Base-by-base conservation (phyloP, 2,888 invertebrate genomes). In the Chelonus formosanus region DNA sequence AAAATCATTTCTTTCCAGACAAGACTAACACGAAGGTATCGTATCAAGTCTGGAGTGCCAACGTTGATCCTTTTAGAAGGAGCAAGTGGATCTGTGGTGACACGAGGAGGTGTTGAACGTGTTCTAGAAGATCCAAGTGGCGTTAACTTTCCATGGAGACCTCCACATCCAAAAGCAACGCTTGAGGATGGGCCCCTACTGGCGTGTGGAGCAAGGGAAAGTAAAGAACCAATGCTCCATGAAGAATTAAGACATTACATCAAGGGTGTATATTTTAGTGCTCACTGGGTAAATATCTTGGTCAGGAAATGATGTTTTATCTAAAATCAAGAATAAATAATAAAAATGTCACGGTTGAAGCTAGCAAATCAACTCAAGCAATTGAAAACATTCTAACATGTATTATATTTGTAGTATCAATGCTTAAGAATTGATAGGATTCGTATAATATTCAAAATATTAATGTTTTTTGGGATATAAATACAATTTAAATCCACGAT, bases 221-320 rank as follows among this genome's bases (percentile, higher is more conserved):
- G 80, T 74, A 84, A 83, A 71, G 83, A 84, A 59, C 83, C 79
- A 40, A 86, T 85, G 76, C 79, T 86, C 31, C 90, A 89, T 76
- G 87, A 87, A 31, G 88, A 90, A 68, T 81, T 91, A 31, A 88
- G 90, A 0, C 86, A 86, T 74, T 89, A 89, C 73, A 87, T 92
- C 62, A 90, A 90, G 76, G 94, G 92, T 48, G 89, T 95, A 76
- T 94, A 94, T 81, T 95, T 95, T 83, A 93, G 94, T 66, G 95
- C 95, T 31, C 92, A 94, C 82, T 95, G 95, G 95, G 95, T 95
- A 85, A 86, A 88, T 83, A 67, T 67, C 6, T 40, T 40, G 40
- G 6, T 40, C 40, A 40, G 40, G 40, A 40, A 40, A 40, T 6
- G 4, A 2, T 40, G 40, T 6, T 40, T 40, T 5, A 5, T 5